A percentile compares a stretch with the other conserved stretches of the same genome.
Evolutionary conservation across 1,140 invertebrate genomes (phyloP).

Genomic region (Doryteuthis pealeii): DNA sequence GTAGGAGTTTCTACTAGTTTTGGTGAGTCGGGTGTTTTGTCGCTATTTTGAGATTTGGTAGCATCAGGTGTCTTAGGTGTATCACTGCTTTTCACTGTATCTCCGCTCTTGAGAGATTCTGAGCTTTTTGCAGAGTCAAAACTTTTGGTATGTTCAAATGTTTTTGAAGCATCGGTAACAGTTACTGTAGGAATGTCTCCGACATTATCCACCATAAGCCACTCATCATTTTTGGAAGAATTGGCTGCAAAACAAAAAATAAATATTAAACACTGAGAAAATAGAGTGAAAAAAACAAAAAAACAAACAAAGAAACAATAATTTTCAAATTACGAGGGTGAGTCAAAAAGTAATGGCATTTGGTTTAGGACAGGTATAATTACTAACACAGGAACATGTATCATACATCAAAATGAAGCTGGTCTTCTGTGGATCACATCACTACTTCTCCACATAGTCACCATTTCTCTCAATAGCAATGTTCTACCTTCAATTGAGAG

Average conservation of each 20-base stretch:
- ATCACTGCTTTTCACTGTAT: background rate
- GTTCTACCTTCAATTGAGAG: too few relatives aligned
- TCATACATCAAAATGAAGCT: too few relatives aligned
- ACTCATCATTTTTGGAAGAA: background rate
- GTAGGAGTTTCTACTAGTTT: background rate
- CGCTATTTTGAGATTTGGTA: background rate
- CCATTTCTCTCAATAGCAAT: too few relatives aligned
- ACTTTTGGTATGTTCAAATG: background rate
- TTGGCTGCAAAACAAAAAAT: background rate
- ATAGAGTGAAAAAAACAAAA: background rate
- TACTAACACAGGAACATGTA: too few relatives aligned
- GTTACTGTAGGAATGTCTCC: background rate
- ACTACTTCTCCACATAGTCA: too few relatives aligned
- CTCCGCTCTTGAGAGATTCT: background rate
- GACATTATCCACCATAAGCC: background rate
- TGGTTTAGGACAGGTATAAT: too few relatives aligned
- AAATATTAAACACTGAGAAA: background rate
- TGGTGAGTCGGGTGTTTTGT: background rate
- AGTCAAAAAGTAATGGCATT: too few relatives aligned
- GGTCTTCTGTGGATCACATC: too few relatives aligned
- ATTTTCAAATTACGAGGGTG: too few relatives aligned
- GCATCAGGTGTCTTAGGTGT: background rate
- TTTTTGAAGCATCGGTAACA: background rate
- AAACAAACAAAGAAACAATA: background rate
- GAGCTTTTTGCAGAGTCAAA: background rate